These are phyloP conservation scores for Orthonyx spaldingii DNA, from an alignment of 2,113 vertebrate species.

Conservation along the genomic window DNA sequence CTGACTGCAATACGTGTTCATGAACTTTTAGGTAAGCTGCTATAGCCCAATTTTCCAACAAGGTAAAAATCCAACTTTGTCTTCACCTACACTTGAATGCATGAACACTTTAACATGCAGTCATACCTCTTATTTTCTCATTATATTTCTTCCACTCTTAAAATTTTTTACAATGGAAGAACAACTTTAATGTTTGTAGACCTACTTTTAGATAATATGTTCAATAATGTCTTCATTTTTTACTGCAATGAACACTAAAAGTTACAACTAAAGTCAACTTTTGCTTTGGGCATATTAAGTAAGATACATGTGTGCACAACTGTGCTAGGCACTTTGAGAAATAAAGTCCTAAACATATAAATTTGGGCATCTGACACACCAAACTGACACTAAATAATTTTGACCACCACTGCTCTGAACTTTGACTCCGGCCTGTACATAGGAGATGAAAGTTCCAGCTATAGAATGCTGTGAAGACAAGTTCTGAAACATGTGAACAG, in stretches of 20 bases:
- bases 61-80: neutral
- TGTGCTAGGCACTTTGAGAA: neutral
- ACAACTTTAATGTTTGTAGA: neutral
- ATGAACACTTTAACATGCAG: neutral
- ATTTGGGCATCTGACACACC: neutral
- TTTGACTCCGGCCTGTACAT: neutral
- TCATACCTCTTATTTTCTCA: neutral
- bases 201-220: neutral
- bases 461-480: neutral
- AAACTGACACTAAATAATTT: neutral
- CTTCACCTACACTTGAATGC: neutral
- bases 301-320: neutral
- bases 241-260: neutral
- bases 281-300: neutral
- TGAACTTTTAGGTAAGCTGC: neutral
- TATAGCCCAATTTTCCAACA: neutral
- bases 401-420: neutral
- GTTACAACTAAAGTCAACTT: neutral
- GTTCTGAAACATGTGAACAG: neutral
- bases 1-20: neutral
- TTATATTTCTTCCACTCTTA: neutral
- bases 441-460: neutral
- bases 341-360: neutral
- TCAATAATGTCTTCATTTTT: neutral
- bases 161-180: neutral